These are phyloP conservation scores for Motacilla tschutschensis DNA, from an alignment of 2,113 vertebrate genomes.

Conservation along the genomic window DNA sequence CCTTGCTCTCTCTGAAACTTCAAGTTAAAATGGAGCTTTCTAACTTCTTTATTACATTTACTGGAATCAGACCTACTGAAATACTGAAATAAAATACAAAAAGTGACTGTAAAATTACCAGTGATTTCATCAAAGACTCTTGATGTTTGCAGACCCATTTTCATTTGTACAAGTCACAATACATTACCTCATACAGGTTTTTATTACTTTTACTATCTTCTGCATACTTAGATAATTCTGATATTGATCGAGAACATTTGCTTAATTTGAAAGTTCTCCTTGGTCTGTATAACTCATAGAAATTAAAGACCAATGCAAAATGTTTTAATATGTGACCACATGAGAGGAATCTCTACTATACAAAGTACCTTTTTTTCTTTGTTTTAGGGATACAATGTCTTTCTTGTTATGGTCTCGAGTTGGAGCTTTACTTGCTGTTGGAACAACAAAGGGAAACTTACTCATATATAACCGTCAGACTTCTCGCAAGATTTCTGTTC, in stretches of 20 bases:
- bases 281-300: background rate
- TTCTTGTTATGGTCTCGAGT: slow-evolving; percentile 92
- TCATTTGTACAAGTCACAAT: background rate
- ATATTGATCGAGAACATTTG: background rate
- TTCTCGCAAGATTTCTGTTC: slow-evolving; percentile 92
- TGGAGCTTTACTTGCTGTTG: slow-evolving; percentile 86
- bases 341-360: background rate
- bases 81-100: too few species aligned
- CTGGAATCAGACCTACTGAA: background rate
- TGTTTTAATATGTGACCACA: background rate
- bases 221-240: background rate
- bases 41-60: background rate
- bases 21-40: background rate
- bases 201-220: background rate
- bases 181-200: background rate
- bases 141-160: background rate
- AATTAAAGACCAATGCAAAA: background rate
- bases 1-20: background rate
- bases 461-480: slow-evolving; percentile 96
- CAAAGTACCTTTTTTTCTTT: background rate
- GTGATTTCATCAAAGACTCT: background rate
- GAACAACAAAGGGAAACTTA: slow-evolving; percentile 93
- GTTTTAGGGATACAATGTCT: slow-evolving; percentile 89
- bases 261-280: background rate
- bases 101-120: background rate